phyloP scores from a whole-genome alignment of 2,888 invertebrate genomes.

The Lottia scabra region DNA sequence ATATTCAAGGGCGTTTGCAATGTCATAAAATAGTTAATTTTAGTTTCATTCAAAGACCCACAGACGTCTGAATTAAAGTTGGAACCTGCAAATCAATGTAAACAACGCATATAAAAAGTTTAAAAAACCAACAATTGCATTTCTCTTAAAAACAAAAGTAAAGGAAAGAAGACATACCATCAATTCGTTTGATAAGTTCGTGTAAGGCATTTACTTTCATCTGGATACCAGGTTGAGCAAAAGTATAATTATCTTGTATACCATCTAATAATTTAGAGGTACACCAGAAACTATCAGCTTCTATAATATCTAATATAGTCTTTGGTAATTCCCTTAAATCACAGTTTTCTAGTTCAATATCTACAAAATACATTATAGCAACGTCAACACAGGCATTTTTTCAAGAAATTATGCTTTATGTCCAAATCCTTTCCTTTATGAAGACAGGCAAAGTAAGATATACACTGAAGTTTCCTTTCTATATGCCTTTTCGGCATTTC shows the following conservation, averaged over 20 bases:
- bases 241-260: conserved; percentile 99
- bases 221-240: conserved; percentile 99
- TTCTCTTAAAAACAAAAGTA: no score
- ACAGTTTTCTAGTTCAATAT: conserved; percentile 88
- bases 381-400: neutral
- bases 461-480: no score
- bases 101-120: no score
- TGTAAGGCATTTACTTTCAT: conserved; percentile 96
- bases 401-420: neutral
- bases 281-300: conserved; percentile 99
- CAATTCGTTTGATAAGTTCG: conserved; percentile 94
- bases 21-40: no score
- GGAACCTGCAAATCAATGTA: no score
- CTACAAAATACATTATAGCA: conserved; percentile 65
- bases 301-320: conserved; percentile 86
- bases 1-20: no score
- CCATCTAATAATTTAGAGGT: conserved; percentile 96
- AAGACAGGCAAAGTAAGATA: neutral
- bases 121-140: no score
- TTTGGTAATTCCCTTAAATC: conserved; percentile 83
- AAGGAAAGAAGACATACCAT: conserved; percentile 73
- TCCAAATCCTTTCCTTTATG: neutral
- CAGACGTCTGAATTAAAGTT: no score
- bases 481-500: no score
- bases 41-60: no score